Base-by-base conservation (phyloP, 2,888 invertebrate species). In the Dromius quadrimaculatus region DNA sequence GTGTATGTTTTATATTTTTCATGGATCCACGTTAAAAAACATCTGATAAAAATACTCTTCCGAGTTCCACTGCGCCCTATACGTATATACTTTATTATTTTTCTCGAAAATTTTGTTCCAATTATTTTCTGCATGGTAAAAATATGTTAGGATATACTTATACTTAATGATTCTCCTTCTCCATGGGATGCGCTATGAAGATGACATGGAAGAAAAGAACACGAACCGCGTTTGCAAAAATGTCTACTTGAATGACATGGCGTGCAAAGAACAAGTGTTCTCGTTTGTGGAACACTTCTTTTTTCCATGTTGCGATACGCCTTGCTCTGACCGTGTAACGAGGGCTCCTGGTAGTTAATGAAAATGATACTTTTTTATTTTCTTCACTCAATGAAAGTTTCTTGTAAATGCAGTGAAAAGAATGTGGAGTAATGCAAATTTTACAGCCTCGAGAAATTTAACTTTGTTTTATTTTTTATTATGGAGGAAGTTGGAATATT, bases 221-320 rank as follows among this genome's bases (percentile, higher is more conserved):
- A 54, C 50, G 28, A 28, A 54, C 50, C 23, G 28, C 50, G 50
- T 54, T 54, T 54, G 28, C 50, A 54, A 54, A 54, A 54, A 54
- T 54, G 50, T 54, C 50, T 54, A 19, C 36, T 59, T 59, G 59
- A 59, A 59, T 59, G 59, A 59, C 59, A 59, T 59, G 59, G 59
- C 59, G 59, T 59, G 59, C 59, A 36, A 20, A 28, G 59, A 59
- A 38, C 38, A 59, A 59, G 59, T 54, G 50, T 54, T 28, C 50
- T 54, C 50, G 50, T 54, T 54, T 54, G 50, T 54, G 50, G 28
- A 54, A 54, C 50, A 54, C 28, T 54, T 54, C 28, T 54, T 54
- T 54, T 54, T 41, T 54, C 11, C 50, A 54, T 54, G 32, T 13
- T 23, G 50, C 23, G 50, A 15, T 28, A 28, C 50, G 50, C 28